Evolutionary conservation across 2,797 vertebrate species (phyloP), one percentile per base, ranked within the genome.

Genomic region (Acanthornis magna): DNA sequence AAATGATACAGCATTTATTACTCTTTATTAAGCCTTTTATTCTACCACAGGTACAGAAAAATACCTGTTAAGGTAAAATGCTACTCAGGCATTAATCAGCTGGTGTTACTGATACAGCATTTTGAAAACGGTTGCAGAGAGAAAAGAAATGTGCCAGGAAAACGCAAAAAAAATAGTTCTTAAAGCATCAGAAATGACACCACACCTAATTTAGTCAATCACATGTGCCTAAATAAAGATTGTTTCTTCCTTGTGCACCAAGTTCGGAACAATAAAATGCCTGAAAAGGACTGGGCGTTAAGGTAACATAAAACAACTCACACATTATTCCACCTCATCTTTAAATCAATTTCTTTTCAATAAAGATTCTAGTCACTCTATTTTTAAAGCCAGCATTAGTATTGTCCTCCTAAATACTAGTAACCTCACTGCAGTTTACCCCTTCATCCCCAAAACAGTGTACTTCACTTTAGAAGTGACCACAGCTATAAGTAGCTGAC

Each of bases 401-500:
- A 73, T 55, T 45, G 58, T 16, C 14, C 26, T 62, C 42, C 27
- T 43, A 43, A 91, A 67, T 32, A 47, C 27, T 3, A 74, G 13
- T 25, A 61, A 38, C 8, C 32, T n/a, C 55, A 43, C 7, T 16
- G n/a, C 45, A 42, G 34, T 63, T 60, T 22, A 29, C 4, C 14
- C 30, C 12, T 50, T 50, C 72, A 67, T 5, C 43, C 45, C 4
- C 0, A 22, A 58, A 65, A 11, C 8, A 2, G 3, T 0, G 19
- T 6, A 34, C 13, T 54, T 32, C 4, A 17, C 63, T 67, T 84
- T 15, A n/a, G 15, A 77, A 60, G 40, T 16, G 21, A 79, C 19
- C 55, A n/a, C 60, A 74, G 20, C 40, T 53, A 34, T 1, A 5
- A 47, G 30, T 1, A 79, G n/a, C 14, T 47, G 38, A 60, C 27